These are phyloP conservation scores for Acanthoscelides obtectus DNA, from an alignment of 2,888 invertebrate species.

Conservation along the genomic window DNA sequence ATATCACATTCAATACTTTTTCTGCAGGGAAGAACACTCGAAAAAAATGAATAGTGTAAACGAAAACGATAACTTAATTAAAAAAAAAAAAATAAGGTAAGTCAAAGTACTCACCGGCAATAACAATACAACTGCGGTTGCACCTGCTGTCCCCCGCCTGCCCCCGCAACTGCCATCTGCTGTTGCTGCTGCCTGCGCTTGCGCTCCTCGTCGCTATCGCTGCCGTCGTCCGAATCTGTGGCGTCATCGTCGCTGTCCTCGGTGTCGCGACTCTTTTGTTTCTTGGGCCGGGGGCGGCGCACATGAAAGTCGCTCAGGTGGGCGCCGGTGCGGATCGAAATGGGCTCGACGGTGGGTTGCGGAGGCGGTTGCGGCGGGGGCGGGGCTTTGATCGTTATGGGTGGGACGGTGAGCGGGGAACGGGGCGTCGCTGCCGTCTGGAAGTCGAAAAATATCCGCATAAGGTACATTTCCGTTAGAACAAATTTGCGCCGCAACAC, in stretches of 20 bases:
- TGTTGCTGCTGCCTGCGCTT: conserved; percentile 16
- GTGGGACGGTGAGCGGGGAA: conserved; percentile 40
- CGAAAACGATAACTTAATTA: too few relatives aligned
- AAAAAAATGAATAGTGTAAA: too few relatives aligned
- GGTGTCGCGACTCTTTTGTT: conserved; percentile 14
- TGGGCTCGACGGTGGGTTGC: conserved; percentile 34
- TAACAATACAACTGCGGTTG: conserved; percentile 68
- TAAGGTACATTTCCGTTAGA: too few relatives aligned
- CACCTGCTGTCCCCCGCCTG: conserved; percentile 17
- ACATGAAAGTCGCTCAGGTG: conserved; percentile 39
- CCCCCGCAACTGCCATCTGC: background rate
- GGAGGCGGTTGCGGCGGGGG: conserved; percentile 24
- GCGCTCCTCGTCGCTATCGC: conserved; percentile 23
- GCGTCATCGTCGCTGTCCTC: conserved; percentile 8
- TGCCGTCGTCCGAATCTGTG: conserved; percentile 6
- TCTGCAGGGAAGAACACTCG: too few relatives aligned
- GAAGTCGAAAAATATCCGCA: background rate
- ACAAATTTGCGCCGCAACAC: too few relatives aligned
- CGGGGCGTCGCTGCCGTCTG: conserved; percentile 24
- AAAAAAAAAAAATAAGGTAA: too few relatives aligned
- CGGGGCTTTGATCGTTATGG: conserved; percentile 42
- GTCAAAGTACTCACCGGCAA: conserved; percentile 57
- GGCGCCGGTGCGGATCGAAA: conserved; percentile 36
- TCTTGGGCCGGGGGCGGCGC: conserved; percentile 27
- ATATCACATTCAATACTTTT: too few relatives aligned